phyloP scores from a whole-genome alignment of 2,113 vertebrate genomes.

The Pedetes capensis region DNA sequence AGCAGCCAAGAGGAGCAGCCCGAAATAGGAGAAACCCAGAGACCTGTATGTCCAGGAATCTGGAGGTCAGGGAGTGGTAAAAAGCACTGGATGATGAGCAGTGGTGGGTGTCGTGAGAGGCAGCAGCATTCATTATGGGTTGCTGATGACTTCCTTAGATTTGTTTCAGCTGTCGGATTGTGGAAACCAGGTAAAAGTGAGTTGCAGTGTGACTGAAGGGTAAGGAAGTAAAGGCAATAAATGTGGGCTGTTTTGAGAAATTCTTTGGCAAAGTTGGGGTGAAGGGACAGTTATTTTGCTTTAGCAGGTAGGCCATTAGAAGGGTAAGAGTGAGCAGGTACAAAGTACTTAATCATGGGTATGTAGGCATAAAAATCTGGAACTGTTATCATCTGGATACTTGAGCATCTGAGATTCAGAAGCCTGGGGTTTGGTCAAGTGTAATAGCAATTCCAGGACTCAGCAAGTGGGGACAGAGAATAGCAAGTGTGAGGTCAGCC shows the following conservation, averaged over 20 bases:
- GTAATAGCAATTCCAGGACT: not conserved
- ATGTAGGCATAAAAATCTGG: not conserved
- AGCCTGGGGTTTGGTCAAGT: not conserved
- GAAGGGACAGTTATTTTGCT: not conserved
- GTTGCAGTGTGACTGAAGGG: not conserved
- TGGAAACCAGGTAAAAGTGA: not conserved
- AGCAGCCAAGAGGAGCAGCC: not conserved
- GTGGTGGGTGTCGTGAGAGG: not conserved
- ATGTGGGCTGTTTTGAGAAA: not conserved
- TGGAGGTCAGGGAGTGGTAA: not conserved
- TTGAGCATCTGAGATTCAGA: not conserved
- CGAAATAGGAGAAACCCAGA: not conserved
- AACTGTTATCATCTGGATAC: not conserved
- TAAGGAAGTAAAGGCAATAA: not conserved
- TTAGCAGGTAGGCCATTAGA: not conserved
- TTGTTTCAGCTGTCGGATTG: not conserved
- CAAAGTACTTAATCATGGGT: not conserved
- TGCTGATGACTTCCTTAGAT: not conserved
- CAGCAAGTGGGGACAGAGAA: no score
- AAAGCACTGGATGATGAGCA: not conserved
- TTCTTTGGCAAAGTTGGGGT: not conserved
- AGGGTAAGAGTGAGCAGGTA: not conserved
- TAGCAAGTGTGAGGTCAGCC: not conserved
- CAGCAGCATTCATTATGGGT: not conserved
- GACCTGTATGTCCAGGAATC: not conserved